phyloP scores from a whole-genome alignment of 2,888 invertebrate species.

The Subacronicta megacephala region DNA sequence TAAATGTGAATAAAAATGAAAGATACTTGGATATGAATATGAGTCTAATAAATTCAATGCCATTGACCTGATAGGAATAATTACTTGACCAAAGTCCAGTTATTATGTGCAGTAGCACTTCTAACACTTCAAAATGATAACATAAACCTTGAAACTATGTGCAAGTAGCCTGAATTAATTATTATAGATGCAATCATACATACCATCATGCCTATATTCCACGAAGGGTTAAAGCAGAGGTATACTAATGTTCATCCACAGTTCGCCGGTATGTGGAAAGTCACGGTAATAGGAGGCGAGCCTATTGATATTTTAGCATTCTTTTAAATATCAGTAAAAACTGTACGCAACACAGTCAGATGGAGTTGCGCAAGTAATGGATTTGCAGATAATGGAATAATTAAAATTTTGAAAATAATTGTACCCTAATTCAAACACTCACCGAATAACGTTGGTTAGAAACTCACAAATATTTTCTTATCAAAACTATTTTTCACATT shows the following conservation, averaged over 20 bases:
- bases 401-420: too few species aligned
- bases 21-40: too few species aligned
- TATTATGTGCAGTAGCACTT: neutral
- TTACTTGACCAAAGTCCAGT: neutral
- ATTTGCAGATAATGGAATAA: too few species aligned
- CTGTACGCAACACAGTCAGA: neutral
- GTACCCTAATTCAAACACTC: slow-evolving; percentile 37
- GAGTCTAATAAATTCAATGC: neutral
- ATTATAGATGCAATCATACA: too few species aligned
- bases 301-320: too few species aligned
- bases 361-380: neutral
- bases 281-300: too few species aligned
- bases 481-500: slow-evolving; percentile 14
- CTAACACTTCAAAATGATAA: neutral
- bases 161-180: neutral
- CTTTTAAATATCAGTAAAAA: neutral
- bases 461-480: slow-evolving; percentile 28
- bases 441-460: slow-evolving; percentile 30
- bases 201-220: too few species aligned
- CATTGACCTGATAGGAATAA: neutral
- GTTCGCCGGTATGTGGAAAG: too few species aligned
- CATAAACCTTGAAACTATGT: neutral
- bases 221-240: too few species aligned
- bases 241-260: too few species aligned
- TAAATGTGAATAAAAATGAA: too few species aligned